phyloP scores from a whole-genome alignment of 2,888 invertebrate species.

The Cheiracanthium punctorium region DNA sequence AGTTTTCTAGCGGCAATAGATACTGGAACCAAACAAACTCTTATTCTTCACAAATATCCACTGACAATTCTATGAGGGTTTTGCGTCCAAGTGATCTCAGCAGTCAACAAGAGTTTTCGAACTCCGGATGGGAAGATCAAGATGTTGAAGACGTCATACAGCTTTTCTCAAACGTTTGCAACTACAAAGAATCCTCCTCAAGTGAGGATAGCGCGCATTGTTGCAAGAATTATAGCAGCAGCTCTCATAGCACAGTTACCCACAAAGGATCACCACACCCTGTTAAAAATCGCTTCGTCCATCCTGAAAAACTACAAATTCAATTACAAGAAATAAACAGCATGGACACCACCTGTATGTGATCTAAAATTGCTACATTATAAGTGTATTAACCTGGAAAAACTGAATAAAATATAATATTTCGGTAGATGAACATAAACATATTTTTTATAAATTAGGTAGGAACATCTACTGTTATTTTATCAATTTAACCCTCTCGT shows the following conservation, averaged over 20 bases:
- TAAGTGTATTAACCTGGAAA: too few relatives aligned
- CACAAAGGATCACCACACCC: constrained; percentile 66
- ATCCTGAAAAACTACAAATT: constrained; percentile 22
- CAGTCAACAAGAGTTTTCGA: constrained; percentile 43
- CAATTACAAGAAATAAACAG: not conserved
- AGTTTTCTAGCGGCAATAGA: constrained; percentile 30
- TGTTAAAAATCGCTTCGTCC: constrained; percentile 49
- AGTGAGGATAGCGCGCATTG: constrained; percentile 38
- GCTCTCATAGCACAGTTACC: constrained; percentile 23
- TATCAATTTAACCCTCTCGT: too few relatives aligned
- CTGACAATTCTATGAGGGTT: constrained; percentile 61
- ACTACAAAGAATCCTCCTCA: not conserved
- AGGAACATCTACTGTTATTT: too few relatives aligned
- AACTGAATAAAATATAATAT: too few relatives aligned
- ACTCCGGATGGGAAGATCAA: constrained; percentile 50
- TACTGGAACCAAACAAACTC: constrained; percentile 33
- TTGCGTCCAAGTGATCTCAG: constrained; percentile 61
- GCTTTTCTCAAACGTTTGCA: constrained; percentile 36
- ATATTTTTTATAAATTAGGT: too few relatives aligned
- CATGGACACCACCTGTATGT: constrained; percentile 39
- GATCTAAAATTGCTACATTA: too few relatives aligned
- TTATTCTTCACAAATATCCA: constrained; percentile 54
- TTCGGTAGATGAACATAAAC: too few relatives aligned
- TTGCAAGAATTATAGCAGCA: constrained; percentile 43
- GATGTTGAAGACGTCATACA: constrained; percentile 49